phyloP scores from a whole-genome alignment of 2,888 invertebrate genomes.

The Drosophila neoperkinsi region DNA sequence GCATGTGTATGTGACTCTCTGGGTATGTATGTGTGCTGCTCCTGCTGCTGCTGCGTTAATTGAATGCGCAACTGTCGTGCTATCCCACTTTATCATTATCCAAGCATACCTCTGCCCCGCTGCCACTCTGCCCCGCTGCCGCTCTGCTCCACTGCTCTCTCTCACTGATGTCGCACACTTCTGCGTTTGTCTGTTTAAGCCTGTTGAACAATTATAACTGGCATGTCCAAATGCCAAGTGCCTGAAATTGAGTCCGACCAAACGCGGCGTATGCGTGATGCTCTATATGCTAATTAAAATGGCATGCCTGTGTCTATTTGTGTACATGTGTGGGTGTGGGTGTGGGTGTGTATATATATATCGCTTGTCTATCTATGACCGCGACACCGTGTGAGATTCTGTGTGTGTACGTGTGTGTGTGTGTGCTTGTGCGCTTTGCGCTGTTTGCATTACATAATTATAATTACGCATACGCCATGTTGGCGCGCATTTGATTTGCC shows the following conservation, averaged over 20 bases:
- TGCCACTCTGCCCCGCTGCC: background rate
- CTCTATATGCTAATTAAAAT: constrained; percentile 78
- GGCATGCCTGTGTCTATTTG: constrained; percentile 46
- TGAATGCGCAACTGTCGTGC: constrained; percentile 76
- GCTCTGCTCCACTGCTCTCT: background rate
- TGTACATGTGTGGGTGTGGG: constrained; percentile 17
- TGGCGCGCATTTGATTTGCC: constrained; percentile 66
- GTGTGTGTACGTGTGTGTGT: constrained; percentile 15
- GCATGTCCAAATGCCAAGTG: constrained; percentile 80
- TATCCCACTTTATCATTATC: constrained; percentile 48
- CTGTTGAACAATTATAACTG: constrained; percentile 78
- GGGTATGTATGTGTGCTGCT: constrained; percentile 1
- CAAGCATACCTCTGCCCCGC: constrained; percentile 4
- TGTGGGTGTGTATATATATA: constrained; percentile 6
- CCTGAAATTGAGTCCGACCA: constrained; percentile 77
- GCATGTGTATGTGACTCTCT: constrained; percentile 7
- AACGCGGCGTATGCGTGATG: constrained; percentile 70
- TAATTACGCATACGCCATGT: constrained; percentile 79
- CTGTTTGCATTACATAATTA: constrained; percentile 79
- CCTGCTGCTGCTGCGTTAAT: constrained; percentile 60
- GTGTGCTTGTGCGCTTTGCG: constrained; percentile 43
- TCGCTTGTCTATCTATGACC: constrained; percentile 34
- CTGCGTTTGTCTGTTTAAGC: constrained; percentile 73
- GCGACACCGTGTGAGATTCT: constrained; percentile 26
- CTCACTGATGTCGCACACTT: constrained; percentile 23